Percentiles rank a stretch among this genome's conserved stretches.
These are phyloP conservation scores for Lasioglossum baleicum DNA, from an alignment of 1,140 invertebrate genomes.

Conservation along the genomic window DNA sequence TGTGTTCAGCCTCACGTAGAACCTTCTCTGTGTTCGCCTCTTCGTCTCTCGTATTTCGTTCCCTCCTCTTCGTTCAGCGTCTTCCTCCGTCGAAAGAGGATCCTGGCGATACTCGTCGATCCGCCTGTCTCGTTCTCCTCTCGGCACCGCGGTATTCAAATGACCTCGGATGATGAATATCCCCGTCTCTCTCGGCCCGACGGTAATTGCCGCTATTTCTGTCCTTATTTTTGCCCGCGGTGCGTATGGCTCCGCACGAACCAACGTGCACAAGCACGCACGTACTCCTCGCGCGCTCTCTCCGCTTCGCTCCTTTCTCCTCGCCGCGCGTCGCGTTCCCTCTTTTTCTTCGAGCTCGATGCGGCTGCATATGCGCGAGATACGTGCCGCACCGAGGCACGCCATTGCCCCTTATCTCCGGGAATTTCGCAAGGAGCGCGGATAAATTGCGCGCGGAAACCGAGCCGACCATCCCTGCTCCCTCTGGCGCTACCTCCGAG, in stretches of 20 bases:
- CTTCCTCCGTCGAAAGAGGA: not conserved
- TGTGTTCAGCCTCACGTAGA: slow-evolving; percentile 48
- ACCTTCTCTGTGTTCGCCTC: slow-evolving; percentile 14
- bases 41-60: slow-evolving; percentile 1
- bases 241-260: slow-evolving; percentile 53
- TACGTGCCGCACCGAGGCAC: slow-evolving; percentile 9
- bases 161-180: slow-evolving; percentile 72
- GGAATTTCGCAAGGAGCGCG: slow-evolving; percentile 55
- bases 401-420: slow-evolving; percentile 46
- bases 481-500: slow-evolving; percentile 7
- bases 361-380: slow-evolving; percentile 1
- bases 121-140: slow-evolving; percentile 60
- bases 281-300: too few relatives aligned
- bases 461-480: not conserved
- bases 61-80: slow-evolving; percentile 22
- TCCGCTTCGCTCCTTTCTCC: too few relatives aligned
- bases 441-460: slow-evolving; percentile 60
- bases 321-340: slow-evolving; percentile 19
- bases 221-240: slow-evolving; percentile 68
- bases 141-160: slow-evolving; percentile 69
- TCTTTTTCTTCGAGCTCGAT: not conserved
- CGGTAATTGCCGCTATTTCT: slow-evolving; percentile 71
- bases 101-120: slow-evolving; percentile 43
- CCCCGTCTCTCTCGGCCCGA: slow-evolving; percentile 54
- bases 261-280: slow-evolving; percentile 38